Base-by-base conservation (phyloP, 2,888 invertebrate genomes). In the Oscheius onirici region DNA sequence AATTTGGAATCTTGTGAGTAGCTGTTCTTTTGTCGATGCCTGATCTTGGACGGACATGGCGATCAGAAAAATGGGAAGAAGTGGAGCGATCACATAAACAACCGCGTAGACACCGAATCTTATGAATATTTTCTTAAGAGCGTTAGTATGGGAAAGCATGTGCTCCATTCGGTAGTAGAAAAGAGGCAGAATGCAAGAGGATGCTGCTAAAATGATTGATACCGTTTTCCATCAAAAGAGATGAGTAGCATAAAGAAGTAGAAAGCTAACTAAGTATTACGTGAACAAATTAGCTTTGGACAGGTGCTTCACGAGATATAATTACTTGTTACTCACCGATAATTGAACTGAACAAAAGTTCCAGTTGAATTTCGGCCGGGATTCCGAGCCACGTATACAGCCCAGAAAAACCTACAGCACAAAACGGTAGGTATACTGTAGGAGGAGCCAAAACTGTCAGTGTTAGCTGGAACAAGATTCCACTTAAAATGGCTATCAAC, bases 391-490 rank as follows among this genome's bases (percentile, higher is more conserved):
- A 17, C 10, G 58, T 40, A 20, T 58, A 58, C 17, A 58, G 17
- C 2, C 58, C 58, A 8, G 58, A 41, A 22, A 58, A 58, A 17
- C 41, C 58, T 11, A 58, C 41, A 13, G 58, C 58, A n/a, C 40
- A 41, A 13, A 40, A 58, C n/a, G 58, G 58, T n/a, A 58, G 41
- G 41, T 58, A 58, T 15, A 41, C 24, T 22, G 41, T 28, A 2
- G 41, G 40, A 5, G 58, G 58, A 6, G 58, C n/a, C 17, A 58
- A 41, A 24, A 58, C 41, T 20, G 58, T 58, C 24, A 58, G 8
- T 1, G 58, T 40, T 13, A 58, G 20, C 20, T 58, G 58, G 17
- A 58, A 58, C n/a, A 40, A 17, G 2, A 43, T 22, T 2, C 20
- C 58, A 13, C 58, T 58, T 17, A 20, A 55, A n/a, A 26, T 34